phyloP scores from a whole-genome alignment of 2,888 invertebrate species.

The Noctua janthe region DNA sequence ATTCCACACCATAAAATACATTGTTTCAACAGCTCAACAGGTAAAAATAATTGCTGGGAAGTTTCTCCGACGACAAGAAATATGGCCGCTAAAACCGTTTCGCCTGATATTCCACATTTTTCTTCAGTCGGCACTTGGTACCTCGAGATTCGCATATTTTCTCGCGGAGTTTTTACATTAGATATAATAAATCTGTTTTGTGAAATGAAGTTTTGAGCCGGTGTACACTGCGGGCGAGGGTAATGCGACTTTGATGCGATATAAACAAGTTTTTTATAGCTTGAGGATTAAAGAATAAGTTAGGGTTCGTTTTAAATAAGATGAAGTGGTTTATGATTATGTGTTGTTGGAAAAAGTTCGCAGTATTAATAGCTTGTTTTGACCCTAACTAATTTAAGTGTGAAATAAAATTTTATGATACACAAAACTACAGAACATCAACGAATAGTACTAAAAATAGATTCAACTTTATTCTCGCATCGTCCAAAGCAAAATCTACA shows the following conservation, averaged over 20 bases:
- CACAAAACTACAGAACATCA: background rate
- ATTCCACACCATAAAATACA: slow-evolving; percentile 76
- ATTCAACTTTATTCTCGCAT: background rate
- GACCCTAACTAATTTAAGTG: background rate
- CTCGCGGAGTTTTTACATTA: slow-evolving; percentile 73
- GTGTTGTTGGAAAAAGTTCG: background rate
- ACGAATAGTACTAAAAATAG: background rate
- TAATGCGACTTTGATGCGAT: slow-evolving; percentile 67
- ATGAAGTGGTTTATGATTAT: slow-evolving; percentile 26
- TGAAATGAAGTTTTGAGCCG: slow-evolving; percentile 70
- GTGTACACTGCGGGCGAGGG: slow-evolving; percentile 56
- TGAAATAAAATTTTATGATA: background rate
- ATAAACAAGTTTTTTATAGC: slow-evolving; percentile 58
- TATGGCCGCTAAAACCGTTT: slow-evolving; percentile 65
- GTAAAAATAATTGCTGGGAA: slow-evolving; percentile 78
- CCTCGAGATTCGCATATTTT: slow-evolving; percentile 73
- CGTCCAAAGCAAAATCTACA: background rate
- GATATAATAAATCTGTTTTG: slow-evolving; percentile 75
- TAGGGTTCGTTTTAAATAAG: slow-evolving; percentile 30
- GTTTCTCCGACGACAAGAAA: slow-evolving; percentile 71
- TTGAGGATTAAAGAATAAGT: slow-evolving; percentile 50
- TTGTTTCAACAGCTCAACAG: slow-evolving; percentile 78
- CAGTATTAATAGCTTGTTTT: slow-evolving; percentile 5
- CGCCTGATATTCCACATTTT: slow-evolving; percentile 72
- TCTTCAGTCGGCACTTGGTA: slow-evolving; percentile 61